Base-by-base conservation (phyloP, 2,888 invertebrate species). In the Sinelater perroti region DNA sequence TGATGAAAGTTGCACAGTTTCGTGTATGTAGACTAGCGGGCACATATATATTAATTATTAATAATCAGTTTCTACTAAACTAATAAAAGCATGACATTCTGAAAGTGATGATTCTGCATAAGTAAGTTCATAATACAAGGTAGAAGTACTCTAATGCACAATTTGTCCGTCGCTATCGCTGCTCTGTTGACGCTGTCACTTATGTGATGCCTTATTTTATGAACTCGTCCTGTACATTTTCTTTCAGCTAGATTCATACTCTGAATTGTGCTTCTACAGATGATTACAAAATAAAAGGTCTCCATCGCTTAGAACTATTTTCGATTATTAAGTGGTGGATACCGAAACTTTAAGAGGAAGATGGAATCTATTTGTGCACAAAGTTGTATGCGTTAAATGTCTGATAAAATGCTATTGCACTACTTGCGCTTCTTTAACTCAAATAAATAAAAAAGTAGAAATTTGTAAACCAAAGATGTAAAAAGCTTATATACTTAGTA, bases 31-130 rank as follows among this genome's bases (percentile, higher is more conserved):
- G 72, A 73, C 72, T 73, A 73, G 73, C 71, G 69, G 68, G 69
- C 72, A 73, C 72, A 73, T 73, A 71, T 72, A 72, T 71, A 66
- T 66, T 66, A 65, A 64, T 70, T 67, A 64, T 67, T 72, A 70
- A 69, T 70, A 71, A 71, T 73, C 73, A 73, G 70, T 72, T 67
- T 69, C 73, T 74, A 74, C 70, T 60, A 68, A 72, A 75, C 73
- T 73, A 74, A 74, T 72, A 73, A 72, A 74, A 74, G 72, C 72
- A 72, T 71, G 70, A 71, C 66, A 42, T 70, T 65, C 64, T 65
- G 61, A 67, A 62, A 68, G 63, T 65, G 65, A 62, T 65, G 55
- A 66, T 64, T 61, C 61, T 44, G 56, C 49, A 61, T 56, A 57
- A 53, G 52, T 38, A 59, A 61, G 62, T 56, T 58, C 60, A 67